Evolutionary conservation across 2,888 invertebrate species (phyloP), one percentile per base, ranked within the genome.

Genomic region (Zygogramma bicolorata): DNA sequence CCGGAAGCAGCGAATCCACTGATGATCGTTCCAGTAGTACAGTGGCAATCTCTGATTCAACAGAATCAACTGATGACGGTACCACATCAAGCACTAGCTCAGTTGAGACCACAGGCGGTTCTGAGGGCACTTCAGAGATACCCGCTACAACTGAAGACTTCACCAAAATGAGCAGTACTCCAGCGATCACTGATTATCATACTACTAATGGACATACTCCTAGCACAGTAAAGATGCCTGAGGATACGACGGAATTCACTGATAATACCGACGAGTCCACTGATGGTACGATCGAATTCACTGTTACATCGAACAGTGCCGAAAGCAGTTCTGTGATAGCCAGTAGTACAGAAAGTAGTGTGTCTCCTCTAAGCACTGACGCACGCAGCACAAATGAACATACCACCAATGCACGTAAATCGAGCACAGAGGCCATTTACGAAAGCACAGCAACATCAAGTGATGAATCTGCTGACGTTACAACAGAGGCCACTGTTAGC

Each of bases 11-110:
- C 71, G 27, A 75, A 78, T 46, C 7, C 46, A 67, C 73, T n/a
- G 77, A 73, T 70, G 71, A 65, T 61, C 59, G 67, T 46, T 65
- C 49, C n/a, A 67, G 63, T 46, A 65, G 58, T 29, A 70, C 74
- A 27, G 75, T 25, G 34, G 70, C 53, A 18, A 59, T 65, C 49
- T 31, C 22, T 46, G 46, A 38, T 18, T 25, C 15, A 22, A 4
- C 46, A 3, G 15, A 7, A 15, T 2, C 6, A 3, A 46, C 46
- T 46, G 46, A 46, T 6, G 8, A 6, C 31, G 5, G 6, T 8
- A 31, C 6, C 31, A 31, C 6, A n/a, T n/a, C n/a, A n/a, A n/a
- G n/a, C n/a, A n/a, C n/a, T n/a, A n/a, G n/a, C n/a, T n/a, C 34
- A 34, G 34, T n/a, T n/a, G n/a, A n/a, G n/a, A n/a, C n/a, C n/a